Conservation (phyloP, 2,113 vertebrate species). For the Ophiodon elongatus region DNA sequence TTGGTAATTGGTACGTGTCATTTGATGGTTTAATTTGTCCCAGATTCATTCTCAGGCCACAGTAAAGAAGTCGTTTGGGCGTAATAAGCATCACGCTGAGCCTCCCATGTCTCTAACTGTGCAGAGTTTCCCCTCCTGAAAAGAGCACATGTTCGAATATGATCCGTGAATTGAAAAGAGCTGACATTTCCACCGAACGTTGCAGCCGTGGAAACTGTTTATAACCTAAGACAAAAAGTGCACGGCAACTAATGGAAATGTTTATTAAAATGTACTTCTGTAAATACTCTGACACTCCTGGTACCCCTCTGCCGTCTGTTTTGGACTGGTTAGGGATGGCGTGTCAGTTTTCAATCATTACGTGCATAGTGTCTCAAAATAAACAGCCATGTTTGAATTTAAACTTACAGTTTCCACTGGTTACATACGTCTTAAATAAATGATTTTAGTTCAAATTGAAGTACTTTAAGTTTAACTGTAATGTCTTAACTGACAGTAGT, state of each 20-base stretch:
- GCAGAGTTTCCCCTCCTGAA: slow-evolving; percentile 3
- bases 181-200: not conserved
- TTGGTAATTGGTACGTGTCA: slow-evolving; percentile 58
- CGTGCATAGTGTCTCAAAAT: not conserved
- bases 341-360: not conserved
- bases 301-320: not conserved
- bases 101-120: slow-evolving; percentile 2
- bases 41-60: slow-evolving; percentile 63
- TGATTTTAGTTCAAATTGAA: too few relatives aligned
- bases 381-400: not conserved
- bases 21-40: slow-evolving; percentile 61
- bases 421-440: not conserved
- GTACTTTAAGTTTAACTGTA: too few relatives aligned
- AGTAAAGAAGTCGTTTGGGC: slow-evolving; percentile 49
- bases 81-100: slow-evolving; percentile 61
- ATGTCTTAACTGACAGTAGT: too few relatives aligned
- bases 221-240: not conserved
- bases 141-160: slow-evolving; percentile 4
- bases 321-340: not conserved
- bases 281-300: not conserved
- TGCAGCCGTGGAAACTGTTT: too few relatives aligned
- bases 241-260: not conserved
- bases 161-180: not conserved
- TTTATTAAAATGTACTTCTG: not conserved
- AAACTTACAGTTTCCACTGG: not conserved